Evolutionary conservation across 2,797 vertebrate species (phyloP).

Genomic region (Microctenopoma steveboyesi): DNA sequence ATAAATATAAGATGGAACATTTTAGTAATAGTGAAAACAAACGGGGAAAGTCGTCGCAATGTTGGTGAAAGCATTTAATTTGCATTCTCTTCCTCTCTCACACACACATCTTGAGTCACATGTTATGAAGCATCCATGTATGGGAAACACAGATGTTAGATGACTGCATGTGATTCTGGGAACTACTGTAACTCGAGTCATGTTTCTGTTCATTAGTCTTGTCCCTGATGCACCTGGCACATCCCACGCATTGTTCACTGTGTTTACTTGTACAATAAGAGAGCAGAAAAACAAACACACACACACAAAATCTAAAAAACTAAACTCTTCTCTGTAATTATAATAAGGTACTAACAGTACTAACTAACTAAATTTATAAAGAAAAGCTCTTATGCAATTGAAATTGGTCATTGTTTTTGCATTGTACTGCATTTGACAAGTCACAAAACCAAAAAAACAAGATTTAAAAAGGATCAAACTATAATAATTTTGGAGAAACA

Average conservation of each 20-base stretch:
- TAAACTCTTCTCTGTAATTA: slow-evolving; percentile 12
- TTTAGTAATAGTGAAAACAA: too few relatives aligned
- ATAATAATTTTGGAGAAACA: slow-evolving; percentile 30
- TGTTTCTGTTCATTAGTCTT: slow-evolving; percentile 16
- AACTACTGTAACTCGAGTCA: slow-evolving; percentile 19
- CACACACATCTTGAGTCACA: not conserved
- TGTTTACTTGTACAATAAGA: too few relatives aligned
- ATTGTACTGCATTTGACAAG: slow-evolving; percentile 28
- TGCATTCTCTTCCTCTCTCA: not conserved
- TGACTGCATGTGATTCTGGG: slow-evolving; percentile 1
- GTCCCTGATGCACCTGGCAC: not conserved
- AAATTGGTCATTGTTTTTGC: slow-evolving; percentile 47
- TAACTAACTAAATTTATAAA: slow-evolving; percentile 14
- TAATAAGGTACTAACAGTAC: not conserved
- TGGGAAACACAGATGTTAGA: too few relatives aligned
- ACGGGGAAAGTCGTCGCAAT: too few relatives aligned
- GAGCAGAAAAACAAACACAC: not conserved
- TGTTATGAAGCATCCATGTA: not conserved
- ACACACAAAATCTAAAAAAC: not conserved
- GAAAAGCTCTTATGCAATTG: slow-evolving; percentile 40
- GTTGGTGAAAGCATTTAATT: too few relatives aligned
- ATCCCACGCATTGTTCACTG: not conserved
- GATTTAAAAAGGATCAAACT: slow-evolving; percentile 53
- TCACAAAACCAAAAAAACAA: slow-evolving; percentile 34
- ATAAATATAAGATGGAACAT: too few relatives aligned